Evolutionary conservation across 2,888 invertebrate species (phyloP).

Genomic region (Pegoplata infirma): DNA sequence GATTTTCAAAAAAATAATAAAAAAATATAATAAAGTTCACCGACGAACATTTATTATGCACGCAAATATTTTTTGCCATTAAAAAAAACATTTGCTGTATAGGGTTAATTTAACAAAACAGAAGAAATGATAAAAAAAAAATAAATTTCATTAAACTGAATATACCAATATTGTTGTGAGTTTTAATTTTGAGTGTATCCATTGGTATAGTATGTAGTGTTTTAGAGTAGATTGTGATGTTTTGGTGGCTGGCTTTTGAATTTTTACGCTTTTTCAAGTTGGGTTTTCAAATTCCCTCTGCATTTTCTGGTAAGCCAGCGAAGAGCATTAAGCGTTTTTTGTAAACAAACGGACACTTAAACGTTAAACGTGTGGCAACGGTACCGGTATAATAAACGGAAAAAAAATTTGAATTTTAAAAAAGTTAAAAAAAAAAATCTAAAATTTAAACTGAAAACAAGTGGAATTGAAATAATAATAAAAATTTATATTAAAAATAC

Average conservation of each 20-base stretch:
- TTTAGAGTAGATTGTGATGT: neutral
- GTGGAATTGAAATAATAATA: constrained; percentile 13
- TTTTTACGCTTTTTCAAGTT: constrained; percentile 50
- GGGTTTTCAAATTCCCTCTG: constrained; percentile 56
- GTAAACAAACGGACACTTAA: constrained; percentile 70
- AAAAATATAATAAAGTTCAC: no score
- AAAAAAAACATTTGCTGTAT: neutral
- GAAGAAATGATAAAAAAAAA: constrained; percentile 11
- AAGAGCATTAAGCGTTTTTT: constrained; percentile 48
- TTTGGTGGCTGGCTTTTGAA: constrained; percentile 9
- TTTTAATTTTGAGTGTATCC: neutral
- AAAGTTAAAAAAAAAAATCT: constrained; percentile 10
- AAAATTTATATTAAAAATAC: neutral
- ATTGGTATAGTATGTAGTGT: no score
- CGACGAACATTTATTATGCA: no score
- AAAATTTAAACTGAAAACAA: neutral
- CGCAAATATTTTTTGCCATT: no score
- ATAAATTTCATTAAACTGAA: constrained; percentile 8
- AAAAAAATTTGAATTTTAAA: constrained; percentile 5
- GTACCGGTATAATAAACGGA: constrained; percentile 75
- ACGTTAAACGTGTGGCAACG: constrained; percentile 77
- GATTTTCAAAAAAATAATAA: no score
- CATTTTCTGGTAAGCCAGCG: constrained; percentile 7
- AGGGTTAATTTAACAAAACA: neutral
- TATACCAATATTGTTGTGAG: neutral